Evolutionary conservation across 2,113 vertebrate genomes (phyloP).

Genomic region (Phylloscopus trochiloides): DNA sequence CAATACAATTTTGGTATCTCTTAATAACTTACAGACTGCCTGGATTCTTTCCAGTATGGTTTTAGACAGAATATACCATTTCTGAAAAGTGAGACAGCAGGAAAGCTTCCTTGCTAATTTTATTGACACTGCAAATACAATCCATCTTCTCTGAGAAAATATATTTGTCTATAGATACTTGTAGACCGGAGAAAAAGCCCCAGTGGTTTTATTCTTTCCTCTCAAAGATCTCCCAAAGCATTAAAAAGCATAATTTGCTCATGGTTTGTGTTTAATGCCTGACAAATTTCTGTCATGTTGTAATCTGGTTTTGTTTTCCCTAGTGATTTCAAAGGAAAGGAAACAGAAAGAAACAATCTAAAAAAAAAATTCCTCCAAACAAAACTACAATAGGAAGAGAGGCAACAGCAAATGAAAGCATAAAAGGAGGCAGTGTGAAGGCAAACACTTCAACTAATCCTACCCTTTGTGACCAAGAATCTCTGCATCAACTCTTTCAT

Average conservation of each 20-base stretch:
- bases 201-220: neutral
- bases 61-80: neutral
- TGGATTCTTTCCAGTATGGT: neutral
- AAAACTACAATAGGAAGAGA: neutral
- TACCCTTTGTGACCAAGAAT: neutral
- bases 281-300: neutral
- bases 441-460: neutral
- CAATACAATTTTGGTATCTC: neutral
- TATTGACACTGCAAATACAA: neutral
- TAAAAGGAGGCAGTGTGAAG: neutral
- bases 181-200: neutral
- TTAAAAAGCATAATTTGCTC: neutral
- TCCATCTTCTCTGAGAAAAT: conserved; percentile 6
- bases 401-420: neutral
- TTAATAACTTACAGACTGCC: neutral
- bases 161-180: neutral
- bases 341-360: neutral
- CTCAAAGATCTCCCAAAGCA: neutral
- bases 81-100: conserved; percentile 6
- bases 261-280: neutral
- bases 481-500: neutral
- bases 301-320: neutral
- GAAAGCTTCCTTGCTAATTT: conserved; percentile 4
- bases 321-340: neutral
- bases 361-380: neutral